These are phyloP conservation scores for Drosophila subsilvestris DNA, from an alignment of 2,888 invertebrate species.

Conservation along the genomic window DNA sequence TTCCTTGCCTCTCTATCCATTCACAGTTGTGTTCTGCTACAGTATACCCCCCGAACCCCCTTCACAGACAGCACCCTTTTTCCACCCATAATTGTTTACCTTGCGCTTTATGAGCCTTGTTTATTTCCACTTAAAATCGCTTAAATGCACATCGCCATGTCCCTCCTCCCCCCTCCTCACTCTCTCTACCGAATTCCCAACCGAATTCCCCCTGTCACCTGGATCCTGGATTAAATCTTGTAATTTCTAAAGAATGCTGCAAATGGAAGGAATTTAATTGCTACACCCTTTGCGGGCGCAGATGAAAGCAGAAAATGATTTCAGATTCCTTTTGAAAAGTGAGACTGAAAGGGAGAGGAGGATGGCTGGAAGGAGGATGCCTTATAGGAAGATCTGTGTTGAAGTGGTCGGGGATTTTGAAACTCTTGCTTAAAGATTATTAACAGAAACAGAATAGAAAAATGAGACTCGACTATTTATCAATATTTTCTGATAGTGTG, in stretches of 20 bases:
- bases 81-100: conserved; percentile 57
- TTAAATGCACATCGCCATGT: conserved; percentile 37
- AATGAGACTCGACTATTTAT: no score
- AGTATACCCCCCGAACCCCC: not conserved
- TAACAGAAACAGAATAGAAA: no score
- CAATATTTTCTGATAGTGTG: no score
- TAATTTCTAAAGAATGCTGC: conserved; percentile 14
- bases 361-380: not conserved
- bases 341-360: not conserved
- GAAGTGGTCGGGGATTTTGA: not conserved
- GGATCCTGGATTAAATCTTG: conserved; percentile 30
- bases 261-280: conserved; percentile 29
- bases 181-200: conserved; percentile 2
- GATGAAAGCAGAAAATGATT: conserved; percentile 34
- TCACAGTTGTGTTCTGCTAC: conserved; percentile 15
- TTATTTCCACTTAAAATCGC: conserved; percentile 63
- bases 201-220: conserved; percentile 25
- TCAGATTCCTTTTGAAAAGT: conserved; percentile 19
- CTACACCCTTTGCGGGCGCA: conserved; percentile 15
- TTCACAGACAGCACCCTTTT: not conserved
- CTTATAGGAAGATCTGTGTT: not conserved
- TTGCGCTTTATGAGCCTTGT: conserved; percentile 62
- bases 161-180: not conserved
- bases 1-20: conserved; percentile 66
- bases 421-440: no score